These are phyloP conservation scores for Suricata suricatta DNA, from an alignment of 2,113 vertebrate species.

Conservation along the genomic window DNA sequence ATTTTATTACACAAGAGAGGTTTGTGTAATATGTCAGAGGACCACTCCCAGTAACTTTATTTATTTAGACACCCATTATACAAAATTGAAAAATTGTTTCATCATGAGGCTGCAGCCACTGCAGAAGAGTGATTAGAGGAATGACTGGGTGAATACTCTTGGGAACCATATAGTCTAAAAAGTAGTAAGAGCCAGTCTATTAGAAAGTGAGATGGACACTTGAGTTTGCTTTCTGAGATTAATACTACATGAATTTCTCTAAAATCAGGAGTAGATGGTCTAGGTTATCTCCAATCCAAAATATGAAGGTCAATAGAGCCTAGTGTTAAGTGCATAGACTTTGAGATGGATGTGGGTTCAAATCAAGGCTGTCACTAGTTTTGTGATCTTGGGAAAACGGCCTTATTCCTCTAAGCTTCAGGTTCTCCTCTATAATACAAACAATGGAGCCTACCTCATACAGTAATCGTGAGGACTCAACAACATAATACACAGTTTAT, in stretches of 20 bases:
- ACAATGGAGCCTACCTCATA: background rate
- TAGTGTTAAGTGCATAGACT: background rate
- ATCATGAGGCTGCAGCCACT: background rate
- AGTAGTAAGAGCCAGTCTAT: background rate
- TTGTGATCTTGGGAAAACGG: background rate
- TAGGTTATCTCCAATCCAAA: background rate
- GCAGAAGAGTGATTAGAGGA: background rate
- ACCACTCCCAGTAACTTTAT: background rate
- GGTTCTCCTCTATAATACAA: background rate
- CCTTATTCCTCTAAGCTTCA: background rate
- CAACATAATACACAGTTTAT: background rate
- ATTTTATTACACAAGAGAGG: background rate
- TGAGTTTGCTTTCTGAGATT: background rate
- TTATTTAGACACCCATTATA: background rate
- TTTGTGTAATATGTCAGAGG: background rate
- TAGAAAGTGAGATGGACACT: background rate
- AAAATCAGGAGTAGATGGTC: background rate
- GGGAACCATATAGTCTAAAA: background rate
- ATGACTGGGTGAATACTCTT: background rate
- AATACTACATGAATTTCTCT: background rate
- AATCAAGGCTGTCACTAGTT: background rate
- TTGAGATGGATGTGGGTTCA: background rate
- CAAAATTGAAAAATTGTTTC: background rate
- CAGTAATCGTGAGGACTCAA: background rate
- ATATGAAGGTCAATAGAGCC: background rate